phyloP scores from a whole-genome alignment of 2,113 vertebrate species.

The Indicator maculatus region DNA sequence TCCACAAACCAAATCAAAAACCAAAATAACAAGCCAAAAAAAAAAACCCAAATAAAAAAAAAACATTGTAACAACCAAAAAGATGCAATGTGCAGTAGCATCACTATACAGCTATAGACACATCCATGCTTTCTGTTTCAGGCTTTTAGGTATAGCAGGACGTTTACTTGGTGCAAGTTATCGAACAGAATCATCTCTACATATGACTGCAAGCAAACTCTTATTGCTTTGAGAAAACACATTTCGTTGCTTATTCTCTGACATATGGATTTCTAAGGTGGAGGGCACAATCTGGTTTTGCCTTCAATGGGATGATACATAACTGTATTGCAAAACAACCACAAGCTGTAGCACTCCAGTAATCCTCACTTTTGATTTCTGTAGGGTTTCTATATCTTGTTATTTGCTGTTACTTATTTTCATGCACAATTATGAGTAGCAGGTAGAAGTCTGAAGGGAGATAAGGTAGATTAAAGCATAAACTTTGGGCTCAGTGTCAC shows the following conservation, averaged over 20 bases:
- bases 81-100: background rate
- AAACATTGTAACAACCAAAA: no score
- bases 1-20: no score
- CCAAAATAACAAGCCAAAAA: no score
- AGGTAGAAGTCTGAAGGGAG: background rate
- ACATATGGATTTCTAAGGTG: background rate
- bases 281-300: background rate
- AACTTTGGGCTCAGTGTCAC: rapidly evolving
- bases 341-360: background rate
- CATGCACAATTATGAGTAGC: background rate
- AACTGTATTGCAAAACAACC: background rate
- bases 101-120: background rate
- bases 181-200: background rate
- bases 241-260: background rate
- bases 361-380: background rate
- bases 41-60: no score
- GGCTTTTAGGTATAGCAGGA: background rate
- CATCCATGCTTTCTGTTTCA: background rate
- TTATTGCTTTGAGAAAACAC: background rate
- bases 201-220: background rate
- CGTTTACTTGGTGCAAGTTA: background rate
- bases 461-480: background rate
- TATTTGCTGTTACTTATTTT: background rate
- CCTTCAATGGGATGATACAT: rapidly evolving
- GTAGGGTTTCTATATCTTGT: background rate